Evolutionary conservation across 2,888 invertebrate genomes (phyloP), one percentile per base, ranked within the genome.

Genomic region (Onthophagus sagittarius): DNA sequence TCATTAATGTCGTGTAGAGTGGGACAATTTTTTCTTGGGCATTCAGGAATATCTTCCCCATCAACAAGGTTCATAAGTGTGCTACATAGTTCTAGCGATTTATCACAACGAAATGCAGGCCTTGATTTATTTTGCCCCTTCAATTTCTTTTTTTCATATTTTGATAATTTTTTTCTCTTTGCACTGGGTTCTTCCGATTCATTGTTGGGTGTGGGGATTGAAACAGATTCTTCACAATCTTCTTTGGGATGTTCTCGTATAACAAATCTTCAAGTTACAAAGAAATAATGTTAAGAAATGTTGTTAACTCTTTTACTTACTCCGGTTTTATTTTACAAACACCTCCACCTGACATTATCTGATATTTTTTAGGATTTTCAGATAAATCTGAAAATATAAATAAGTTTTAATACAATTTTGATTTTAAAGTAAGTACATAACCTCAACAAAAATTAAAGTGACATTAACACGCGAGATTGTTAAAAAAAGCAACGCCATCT

Each of bases 41-140:
- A 90, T 81, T 86, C 88, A 75, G 83, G 86, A 80, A 79, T 84
- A 80, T 80, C 84, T 72, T 87, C 85, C 1, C 86, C 87, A 67
- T 83, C 85, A 6, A 85, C 81, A 71, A 87, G 85, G 78, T 90
- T 89, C 1, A 91, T 83, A 76, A 93, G 88, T 79, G 87, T 88
- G 4, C 91, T 90, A 80, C 96, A 96, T 3, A 95, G 86, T 81
- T 91, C 93, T 75, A 86, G 85, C 78, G 89, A 88, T 76, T 86
- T 88, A 9, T 87, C 86, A 74, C 88, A 87, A 80, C 88, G 88
- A 80, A 88, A 91, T 0, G 92, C 91, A 71, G 90, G 90, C n/a
- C 95, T 88, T 0, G 90, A 87, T 85, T 95, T 95, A 83, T 95
- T 95, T 84, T 94, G 93, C 0, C 95, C 94, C 81, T 88, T 86